Conservation (phyloP, 2,113 vertebrate genomes). For the Fregetta grallaria region DNA sequence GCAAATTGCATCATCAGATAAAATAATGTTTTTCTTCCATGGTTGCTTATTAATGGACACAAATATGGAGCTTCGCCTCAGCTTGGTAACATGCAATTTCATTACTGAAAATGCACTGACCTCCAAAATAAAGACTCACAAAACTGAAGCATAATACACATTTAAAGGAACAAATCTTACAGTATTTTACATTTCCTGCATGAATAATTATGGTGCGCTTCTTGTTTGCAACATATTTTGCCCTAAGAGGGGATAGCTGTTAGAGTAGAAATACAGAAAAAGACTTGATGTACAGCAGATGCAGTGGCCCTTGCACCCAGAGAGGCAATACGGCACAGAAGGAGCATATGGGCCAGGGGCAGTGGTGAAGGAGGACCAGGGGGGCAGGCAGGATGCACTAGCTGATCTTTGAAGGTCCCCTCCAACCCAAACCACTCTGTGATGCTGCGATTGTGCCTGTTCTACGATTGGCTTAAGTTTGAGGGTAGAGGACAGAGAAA, state of each 20-base stretch:
- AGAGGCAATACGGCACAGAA: rapidly evolving
- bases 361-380: neutral
- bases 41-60: neutral
- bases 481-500: neutral
- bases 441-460: neutral
- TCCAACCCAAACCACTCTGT: neutral
- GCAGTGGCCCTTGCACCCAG: neutral
- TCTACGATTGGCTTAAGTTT: rapidly evolving
- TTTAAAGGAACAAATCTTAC: neutral
- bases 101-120: neutral
- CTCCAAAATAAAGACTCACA: neutral
- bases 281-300: neutral
- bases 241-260: neutral
- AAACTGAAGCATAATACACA: neutral
- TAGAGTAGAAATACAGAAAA: neutral
- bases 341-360: rapidly evolving
- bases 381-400: neutral
- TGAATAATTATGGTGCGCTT: neutral
- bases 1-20: neutral
- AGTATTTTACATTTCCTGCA: neutral
- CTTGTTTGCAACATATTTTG: neutral
- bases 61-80: neutral
- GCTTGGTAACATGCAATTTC: neutral
- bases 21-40: neutral
- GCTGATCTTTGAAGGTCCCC: neutral